Base-by-base conservation (phyloP, 2,113 vertebrate species). In the Ciconia stormi region DNA sequence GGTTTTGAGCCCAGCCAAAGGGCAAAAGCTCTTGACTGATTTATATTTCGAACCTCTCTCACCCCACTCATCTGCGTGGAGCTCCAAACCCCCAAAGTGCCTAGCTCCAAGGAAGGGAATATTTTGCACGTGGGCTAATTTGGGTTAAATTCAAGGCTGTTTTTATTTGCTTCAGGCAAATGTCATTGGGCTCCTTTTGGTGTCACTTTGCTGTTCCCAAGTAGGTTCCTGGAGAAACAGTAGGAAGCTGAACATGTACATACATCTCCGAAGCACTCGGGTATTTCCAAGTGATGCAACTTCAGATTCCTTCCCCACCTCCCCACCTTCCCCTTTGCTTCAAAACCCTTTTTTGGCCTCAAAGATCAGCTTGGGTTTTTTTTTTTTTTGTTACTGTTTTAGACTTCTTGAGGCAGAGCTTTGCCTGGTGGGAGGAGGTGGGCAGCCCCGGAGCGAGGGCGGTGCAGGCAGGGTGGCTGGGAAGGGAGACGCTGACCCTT, bases 221-320 rank as follows among this genome's bases (percentile, higher is more conserved):
- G 84, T 34, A 85, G 42, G 79, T 65, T 97, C 74, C 66, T 77
- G 47, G 55, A 94, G 93, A 90, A 69, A 53, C 29, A 7, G 66
- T 53, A 73, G 82, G 74, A 90, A 91, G 82, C 90, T 55, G 74
- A 97, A 90, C 95, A 79, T 91, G 94, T 95, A 91, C 46, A 7
- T 94, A 97, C 97, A 92, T 87, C 92, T 97, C 96, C 2, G 0
- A 55, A 87, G 71, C 59, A 55, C 71, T 88, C 2, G 89, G 91
- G 97, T 97, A 96, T 95, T 97, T 97, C 95, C 95, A 95, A 95
- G 67, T 96, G 96, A 97, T 93, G 93, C 91, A 96, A 93, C 84
- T 74, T 79, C 85, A 85, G 84, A 96, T 95, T 97, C 90, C 87
- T 96, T 95, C 62, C 70, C 66, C 58, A 79, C 56, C 82, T 93